Conservation (phyloP, 2,113 vertebrate genomes). For the Odontophorus gujanensis region DNA sequence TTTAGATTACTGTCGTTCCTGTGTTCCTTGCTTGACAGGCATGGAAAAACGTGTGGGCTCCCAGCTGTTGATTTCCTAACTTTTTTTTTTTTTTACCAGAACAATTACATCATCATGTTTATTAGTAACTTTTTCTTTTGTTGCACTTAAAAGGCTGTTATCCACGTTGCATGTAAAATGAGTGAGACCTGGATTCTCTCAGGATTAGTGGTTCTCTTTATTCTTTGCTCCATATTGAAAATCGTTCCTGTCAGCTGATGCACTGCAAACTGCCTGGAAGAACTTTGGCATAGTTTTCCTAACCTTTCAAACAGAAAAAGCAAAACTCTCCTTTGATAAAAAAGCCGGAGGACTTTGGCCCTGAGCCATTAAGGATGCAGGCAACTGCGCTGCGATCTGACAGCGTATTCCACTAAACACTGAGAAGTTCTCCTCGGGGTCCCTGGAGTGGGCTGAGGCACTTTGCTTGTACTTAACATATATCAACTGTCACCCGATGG, state of each 20-base stretch:
- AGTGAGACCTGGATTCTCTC: conserved; percentile 42
- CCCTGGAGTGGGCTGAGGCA: conserved; percentile 76
- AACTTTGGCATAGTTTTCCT: conserved; percentile 80
- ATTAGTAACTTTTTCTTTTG: neutral
- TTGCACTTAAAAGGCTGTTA: conserved; percentile 30
- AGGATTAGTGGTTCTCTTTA: conserved; percentile 49
- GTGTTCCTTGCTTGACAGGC: neutral
- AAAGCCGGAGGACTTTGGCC: conserved; percentile 73
- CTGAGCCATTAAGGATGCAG: conserved; percentile 78
- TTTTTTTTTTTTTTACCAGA: neutral
- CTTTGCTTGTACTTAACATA: conserved; percentile 84
- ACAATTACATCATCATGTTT: neutral
- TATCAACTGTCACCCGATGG: conserved; percentile 85
- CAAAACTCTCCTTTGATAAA: conserved; percentile 77
- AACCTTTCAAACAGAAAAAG: conserved; percentile 78
- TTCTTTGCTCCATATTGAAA: conserved; percentile 62
- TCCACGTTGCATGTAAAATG: conserved; percentile 31
- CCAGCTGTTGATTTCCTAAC: neutral
- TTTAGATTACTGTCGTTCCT: neutral
- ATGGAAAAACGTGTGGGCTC: neutral
- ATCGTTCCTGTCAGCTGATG: conserved; percentile 66
- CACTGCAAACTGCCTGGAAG: conserved; percentile 67
- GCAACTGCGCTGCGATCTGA: conserved; percentile 58
- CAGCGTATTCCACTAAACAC: conserved; percentile 72
- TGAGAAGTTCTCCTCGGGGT: conserved; percentile 74